phyloP scores from a whole-genome alignment of 2,888 invertebrate species.

The Trichogramma dendrolimi region DNA sequence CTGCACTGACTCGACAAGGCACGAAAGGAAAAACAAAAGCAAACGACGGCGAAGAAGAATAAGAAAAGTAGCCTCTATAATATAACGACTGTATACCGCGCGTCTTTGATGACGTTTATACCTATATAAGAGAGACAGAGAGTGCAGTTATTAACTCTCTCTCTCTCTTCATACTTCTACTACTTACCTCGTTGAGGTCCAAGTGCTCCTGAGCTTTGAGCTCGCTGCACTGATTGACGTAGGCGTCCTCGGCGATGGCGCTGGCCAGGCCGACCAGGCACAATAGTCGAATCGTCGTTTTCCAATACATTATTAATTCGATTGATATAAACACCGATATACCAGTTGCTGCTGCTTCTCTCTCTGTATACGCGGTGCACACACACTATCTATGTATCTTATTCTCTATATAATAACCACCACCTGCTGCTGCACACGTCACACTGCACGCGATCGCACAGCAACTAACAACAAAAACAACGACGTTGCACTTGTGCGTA shows the following conservation, averaged over 20 bases:
- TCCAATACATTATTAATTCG: too few species aligned
- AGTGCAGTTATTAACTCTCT: not conserved
- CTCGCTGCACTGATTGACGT: conserved; percentile 20
- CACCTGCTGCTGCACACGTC: not conserved
- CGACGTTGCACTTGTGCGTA: too few species aligned
- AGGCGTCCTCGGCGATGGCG: conserved; percentile 11
- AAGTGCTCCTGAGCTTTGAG: conserved; percentile 21
- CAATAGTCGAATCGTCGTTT: not conserved
- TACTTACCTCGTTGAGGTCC: conserved; percentile 21
- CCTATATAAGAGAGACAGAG: too few species aligned
- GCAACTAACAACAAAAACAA: too few species aligned
- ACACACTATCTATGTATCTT: not conserved
- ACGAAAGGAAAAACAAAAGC: too few species aligned
- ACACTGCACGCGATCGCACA: not conserved
- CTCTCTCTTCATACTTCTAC: not conserved
- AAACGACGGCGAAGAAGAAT: too few species aligned
- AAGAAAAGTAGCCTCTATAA: too few species aligned
- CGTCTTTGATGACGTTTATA: too few species aligned
- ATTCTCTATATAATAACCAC: not conserved
- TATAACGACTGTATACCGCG: too few species aligned
- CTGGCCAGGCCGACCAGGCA: not conserved
- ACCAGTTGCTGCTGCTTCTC: not conserved
- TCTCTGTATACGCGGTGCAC: not conserved
- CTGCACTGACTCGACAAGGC: too few species aligned
- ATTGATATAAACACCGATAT: not conserved